Percentiles rank a stretch among this genome's conserved stretches.
phyloP scores from a whole-genome alignment of 2,888 invertebrate genomes.

The Arge pagana region DNA sequence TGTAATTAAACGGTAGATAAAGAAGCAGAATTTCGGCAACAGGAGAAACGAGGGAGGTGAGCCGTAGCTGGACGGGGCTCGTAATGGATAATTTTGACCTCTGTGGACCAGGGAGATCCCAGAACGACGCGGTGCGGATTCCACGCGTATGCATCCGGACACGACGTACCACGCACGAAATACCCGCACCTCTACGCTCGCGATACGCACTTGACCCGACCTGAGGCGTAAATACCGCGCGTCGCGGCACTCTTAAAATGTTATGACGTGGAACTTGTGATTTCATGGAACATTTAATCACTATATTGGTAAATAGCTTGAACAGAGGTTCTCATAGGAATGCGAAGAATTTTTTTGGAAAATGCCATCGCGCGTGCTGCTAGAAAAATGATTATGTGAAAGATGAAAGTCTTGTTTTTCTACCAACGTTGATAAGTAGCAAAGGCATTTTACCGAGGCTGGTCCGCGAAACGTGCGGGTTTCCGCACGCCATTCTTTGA shows the following conservation, averaged over 20 bases:
- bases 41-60: too few species aligned
- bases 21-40: slow-evolving; percentile 40
- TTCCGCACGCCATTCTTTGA: too few species aligned
- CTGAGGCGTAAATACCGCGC: slow-evolving; percentile 37
- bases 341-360: neutral
- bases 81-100: slow-evolving; percentile 14
- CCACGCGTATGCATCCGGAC: slow-evolving; percentile 19
- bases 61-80: neutral
- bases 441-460: too few species aligned
- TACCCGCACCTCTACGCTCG: slow-evolving; percentile 24
- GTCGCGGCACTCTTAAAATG: slow-evolving; percentile 52
- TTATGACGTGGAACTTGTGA: slow-evolving; percentile 57
- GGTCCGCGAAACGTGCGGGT: too few species aligned
- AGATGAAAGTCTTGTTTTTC: too few species aligned
- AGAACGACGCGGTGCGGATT: slow-evolving; percentile 17
- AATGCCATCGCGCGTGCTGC: neutral
- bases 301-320: slow-evolving; percentile 51
- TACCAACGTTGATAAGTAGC: too few species aligned
- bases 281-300: slow-evolving; percentile 57
- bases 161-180: slow-evolving; percentile 23
- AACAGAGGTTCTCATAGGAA: slow-evolving; percentile 36
- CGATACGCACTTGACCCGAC: slow-evolving; percentile 38
- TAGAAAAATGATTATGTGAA: too few species aligned
- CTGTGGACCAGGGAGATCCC: slow-evolving; percentile 13
- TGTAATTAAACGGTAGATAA: slow-evolving; percentile 51